Conservation (phyloP, 2,888 invertebrate genomes). For the Xestia ashworthii region DNA sequence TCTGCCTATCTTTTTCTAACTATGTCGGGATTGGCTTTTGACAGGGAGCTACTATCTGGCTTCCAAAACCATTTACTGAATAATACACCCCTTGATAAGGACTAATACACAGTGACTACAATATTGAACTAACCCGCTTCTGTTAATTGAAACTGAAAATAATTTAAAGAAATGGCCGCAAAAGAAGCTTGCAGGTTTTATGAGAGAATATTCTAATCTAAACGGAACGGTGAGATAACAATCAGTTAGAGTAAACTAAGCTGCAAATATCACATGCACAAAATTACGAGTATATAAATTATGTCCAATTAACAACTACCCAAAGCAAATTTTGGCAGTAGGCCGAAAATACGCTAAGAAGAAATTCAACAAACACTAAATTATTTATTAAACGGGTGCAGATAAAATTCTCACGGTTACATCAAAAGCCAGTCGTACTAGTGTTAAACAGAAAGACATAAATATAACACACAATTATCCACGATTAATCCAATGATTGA, state of each 20-base stretch:
- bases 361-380: constrained; percentile 7
- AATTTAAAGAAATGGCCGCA: no score
- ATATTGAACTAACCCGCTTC: not conserved
- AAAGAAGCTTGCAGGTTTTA: not conserved
- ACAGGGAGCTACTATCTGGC: not conserved
- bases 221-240: not conserved
- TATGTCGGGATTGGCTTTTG: not conserved
- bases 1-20: not conserved
- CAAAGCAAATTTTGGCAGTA: constrained; percentile 30
- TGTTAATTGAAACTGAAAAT: not conserved
- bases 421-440: not conserved
- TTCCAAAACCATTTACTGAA: not conserved
- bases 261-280: not conserved
- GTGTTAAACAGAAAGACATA: constrained; percentile 8
- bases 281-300: constrained; percentile 22
- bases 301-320: constrained; percentile 24
- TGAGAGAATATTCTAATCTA: not conserved
- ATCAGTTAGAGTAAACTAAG: not conserved
- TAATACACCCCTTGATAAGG: not conserved
- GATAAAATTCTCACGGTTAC: constrained; percentile 15
- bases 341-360: not conserved
- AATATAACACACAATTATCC: constrained; percentile 25
- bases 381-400: constrained; percentile 1
- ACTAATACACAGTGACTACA: not conserved
- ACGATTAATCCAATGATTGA: constrained; percentile 13